A percentile compares a stretch with the other conserved stretches of the same genome.
Evolutionary conservation across 2,797 vertebrate species (phyloP).

Genomic region (Pangasius macronema): DNA sequence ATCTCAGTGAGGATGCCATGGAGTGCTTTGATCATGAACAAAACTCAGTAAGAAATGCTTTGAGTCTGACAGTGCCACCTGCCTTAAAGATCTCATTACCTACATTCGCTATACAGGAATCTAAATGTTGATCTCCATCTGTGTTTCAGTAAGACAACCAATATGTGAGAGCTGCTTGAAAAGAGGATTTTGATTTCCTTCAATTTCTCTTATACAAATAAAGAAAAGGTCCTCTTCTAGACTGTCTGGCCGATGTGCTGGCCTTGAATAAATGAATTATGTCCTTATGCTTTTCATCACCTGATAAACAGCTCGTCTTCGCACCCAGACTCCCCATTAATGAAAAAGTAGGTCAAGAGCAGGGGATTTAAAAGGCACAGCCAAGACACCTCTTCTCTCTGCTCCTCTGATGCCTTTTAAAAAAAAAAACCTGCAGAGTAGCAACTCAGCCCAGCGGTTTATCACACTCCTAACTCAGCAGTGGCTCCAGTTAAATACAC

Average conservation of each 20-base stretch:
- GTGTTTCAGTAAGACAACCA: constrained; percentile 1
- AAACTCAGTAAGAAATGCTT: constrained; percentile 17
- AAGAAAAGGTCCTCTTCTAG: background rate
- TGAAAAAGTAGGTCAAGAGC: constrained; percentile 76
- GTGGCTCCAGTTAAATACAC: constrained; percentile 64
- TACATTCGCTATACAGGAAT: constrained; percentile 14
- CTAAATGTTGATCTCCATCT: constrained; percentile 23
- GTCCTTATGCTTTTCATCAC: constrained; percentile 71
- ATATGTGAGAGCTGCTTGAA: background rate
- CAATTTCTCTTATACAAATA: constrained; percentile 18
- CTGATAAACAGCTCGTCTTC: constrained; percentile 68
- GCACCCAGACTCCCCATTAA: constrained; percentile 66
- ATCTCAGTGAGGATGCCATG: background rate
- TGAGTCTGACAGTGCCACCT: constrained; percentile 24
- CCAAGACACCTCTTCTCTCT: constrained; percentile 64
- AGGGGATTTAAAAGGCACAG: constrained; percentile 64
- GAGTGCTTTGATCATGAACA: constrained; percentile 37
- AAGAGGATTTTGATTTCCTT: constrained; percentile 8
- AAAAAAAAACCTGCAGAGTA: constrained; percentile 59
- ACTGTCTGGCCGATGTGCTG: constrained; percentile 51
- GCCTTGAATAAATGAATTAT: constrained; percentile 68
- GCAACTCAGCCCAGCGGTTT: constrained; percentile 63
- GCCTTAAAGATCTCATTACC: constrained; percentile 28
- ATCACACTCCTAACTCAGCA: constrained; percentile 62
- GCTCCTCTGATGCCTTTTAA: constrained; percentile 44